Evolutionary conservation across 2,113 vertebrate genomes (phyloP).

Genomic region (Dolichotis patagonum): DNA sequence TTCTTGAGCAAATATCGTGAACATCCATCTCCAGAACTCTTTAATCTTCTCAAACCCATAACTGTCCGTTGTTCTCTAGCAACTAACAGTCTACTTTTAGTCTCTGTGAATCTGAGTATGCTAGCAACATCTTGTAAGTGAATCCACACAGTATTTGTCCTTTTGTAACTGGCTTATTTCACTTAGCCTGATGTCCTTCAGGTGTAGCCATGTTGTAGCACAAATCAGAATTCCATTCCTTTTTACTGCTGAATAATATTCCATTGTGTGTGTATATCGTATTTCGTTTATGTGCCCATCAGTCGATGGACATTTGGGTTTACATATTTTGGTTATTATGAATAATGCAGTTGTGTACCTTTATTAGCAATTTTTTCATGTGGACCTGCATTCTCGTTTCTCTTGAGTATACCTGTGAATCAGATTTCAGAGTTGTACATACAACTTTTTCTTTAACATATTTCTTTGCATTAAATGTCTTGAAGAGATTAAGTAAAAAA

Average conservation of each 20-base stretch:
- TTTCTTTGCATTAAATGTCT: not conserved
- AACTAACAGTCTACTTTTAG: not conserved
- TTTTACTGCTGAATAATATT: not conserved
- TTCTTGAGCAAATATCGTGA: not conserved
- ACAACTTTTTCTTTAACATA: not conserved
- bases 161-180: not conserved
- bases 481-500: not conserved
- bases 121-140: not conserved
- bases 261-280: not conserved
- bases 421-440: not conserved
- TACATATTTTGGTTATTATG: not conserved
- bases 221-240: not conserved
- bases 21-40: not conserved
- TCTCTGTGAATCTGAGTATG: not conserved
- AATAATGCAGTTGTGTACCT: not conserved
- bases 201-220: not conserved
- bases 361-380: not conserved
- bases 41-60: not conserved
- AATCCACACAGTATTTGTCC: not conserved
- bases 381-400: not conserved
- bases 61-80: not conserved
- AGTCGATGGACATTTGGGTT: not conserved
- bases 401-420: not conserved
- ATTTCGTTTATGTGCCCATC: not conserved
- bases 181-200: not conserved